Base-by-base conservation (phyloP, 2,888 invertebrate species). In the Leistus spinibarbis region DNA sequence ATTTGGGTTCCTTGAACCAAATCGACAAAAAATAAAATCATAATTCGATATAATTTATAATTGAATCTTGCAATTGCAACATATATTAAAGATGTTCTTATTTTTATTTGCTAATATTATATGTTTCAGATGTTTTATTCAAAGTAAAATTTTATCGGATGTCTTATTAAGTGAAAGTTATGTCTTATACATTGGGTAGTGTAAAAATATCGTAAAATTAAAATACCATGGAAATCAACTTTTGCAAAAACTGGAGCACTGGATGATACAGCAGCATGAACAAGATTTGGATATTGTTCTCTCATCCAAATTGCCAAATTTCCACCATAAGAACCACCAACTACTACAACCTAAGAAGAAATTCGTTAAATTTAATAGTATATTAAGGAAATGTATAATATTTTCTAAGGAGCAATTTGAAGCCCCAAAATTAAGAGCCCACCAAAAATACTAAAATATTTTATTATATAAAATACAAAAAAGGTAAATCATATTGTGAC, bases 241-340 rank as follows among this genome's bases (percentile, higher is more conserved):
- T 79, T 77, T 4, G 81, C 81, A 10, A 77, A 67, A 19, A 81
- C 75, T 1, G 81, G 80, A 0, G 78, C 80, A 65, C 81, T 81
- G 23, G 79, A 79, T 22, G 80, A 79, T 20, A 78, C 77, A 17
- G 79, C 80, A 9, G 76, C 78, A 62, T 78, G 75, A 3, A 80
- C 77, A 10, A 81, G 71, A 69, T 81, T 77, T 1, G 81, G 81
- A 66, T 80, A 80, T 69, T 78, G 77, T 17, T 78, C 69, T 24
- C 80, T 75, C 20, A 79, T 77, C 81, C 81, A 81, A 7, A 79
- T 79, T 3, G 80, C 81, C 77, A 81, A 76, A 53, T 76, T 79
- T 13, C 77, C 80, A 20, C 79, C 78, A 70, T 81, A 81, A 2
- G 79, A 79, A 13, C 79, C 80, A 56, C 82, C 82, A 76, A 81